phyloP scores from a whole-genome alignment of 2,888 invertebrate species.

The Himalopsyche tibetana region DNA sequence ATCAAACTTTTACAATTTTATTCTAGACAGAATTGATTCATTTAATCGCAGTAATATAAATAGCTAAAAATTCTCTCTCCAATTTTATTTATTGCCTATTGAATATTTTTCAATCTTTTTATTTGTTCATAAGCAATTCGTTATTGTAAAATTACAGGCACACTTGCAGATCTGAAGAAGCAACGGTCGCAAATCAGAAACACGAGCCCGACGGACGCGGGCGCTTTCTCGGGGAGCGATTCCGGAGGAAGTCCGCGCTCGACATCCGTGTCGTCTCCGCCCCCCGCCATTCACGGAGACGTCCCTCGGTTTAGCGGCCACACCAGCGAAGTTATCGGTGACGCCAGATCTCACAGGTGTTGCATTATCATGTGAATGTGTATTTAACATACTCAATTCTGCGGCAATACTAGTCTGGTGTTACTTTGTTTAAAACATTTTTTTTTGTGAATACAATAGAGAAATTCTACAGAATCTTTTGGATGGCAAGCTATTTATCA shows the following conservation, averaged over 20 bases:
- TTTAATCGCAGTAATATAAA: too few species aligned
- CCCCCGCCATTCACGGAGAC: slow-evolving; percentile 70
- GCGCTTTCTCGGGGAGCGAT: slow-evolving; percentile 70
- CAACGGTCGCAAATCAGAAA: slow-evolving; percentile 90
- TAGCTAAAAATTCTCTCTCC: too few species aligned
- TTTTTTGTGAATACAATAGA: too few species aligned
- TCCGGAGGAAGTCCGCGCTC: slow-evolving; percentile 73
- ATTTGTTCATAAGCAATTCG: background rate
- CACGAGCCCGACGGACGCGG: slow-evolving; percentile 77
- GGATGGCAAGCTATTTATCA: background rate
- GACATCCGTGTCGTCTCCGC: slow-evolving; percentile 73
- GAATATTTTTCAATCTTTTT: too few species aligned
- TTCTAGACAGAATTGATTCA: too few species aligned
- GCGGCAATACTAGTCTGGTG: background rate
- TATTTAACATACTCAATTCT: slow-evolving; percentile 5
- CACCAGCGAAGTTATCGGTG: slow-evolving; percentile 87
- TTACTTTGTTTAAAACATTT: too few species aligned
- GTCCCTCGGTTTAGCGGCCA: slow-evolving; percentile 83
- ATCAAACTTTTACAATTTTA: too few species aligned
- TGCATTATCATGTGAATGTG: slow-evolving; percentile 82
- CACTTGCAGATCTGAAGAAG: slow-evolving; percentile 94
- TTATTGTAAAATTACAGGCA: slow-evolving; percentile 75
- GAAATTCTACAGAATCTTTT: too few species aligned
- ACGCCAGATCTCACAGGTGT: slow-evolving; percentile 83
- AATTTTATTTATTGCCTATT: too few species aligned